Conservation (phyloP, 2,797 vertebrate genomes). For the Siniperca scherzeri region DNA sequence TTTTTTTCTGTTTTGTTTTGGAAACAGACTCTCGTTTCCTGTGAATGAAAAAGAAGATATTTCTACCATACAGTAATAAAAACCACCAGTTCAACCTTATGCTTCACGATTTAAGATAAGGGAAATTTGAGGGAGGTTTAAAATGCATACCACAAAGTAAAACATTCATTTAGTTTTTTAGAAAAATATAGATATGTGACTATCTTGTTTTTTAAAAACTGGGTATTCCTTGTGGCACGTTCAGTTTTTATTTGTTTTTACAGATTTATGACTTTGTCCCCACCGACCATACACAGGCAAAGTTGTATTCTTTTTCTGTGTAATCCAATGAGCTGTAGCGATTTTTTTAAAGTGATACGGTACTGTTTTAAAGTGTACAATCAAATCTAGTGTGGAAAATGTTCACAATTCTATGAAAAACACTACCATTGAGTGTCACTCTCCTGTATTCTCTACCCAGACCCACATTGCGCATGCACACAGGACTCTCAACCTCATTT, state of each 20-base stretch:
- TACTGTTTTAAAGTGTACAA: constrained; percentile 91
- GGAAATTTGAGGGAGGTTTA: constrained; percentile 85
- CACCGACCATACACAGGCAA: constrained; percentile 60
- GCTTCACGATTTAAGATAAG: constrained; percentile 88
- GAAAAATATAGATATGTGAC: constrained; percentile 93
- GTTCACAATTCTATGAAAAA: constrained; percentile 66
- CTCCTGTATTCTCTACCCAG: constrained; percentile 63
- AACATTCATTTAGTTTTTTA: constrained; percentile 95
- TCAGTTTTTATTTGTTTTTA: constrained; percentile 75
- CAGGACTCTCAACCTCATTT: constrained; percentile 44
- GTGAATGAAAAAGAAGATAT: constrained; percentile 70
- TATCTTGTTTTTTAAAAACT: constrained; percentile 86
- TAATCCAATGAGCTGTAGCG: constrained; percentile 74
- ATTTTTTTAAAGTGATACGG: constrained; percentile 71
- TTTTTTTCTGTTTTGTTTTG: constrained; percentile 69
- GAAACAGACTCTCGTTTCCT: constrained; percentile 82
- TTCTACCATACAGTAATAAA: constrained; percentile 83
- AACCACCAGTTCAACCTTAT: constrained; percentile 88
- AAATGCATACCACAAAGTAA: constrained; percentile 84
- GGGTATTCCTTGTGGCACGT: constrained; percentile 85
- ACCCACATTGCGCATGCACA: constrained; percentile 55
- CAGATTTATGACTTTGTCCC: constrained; percentile 79
- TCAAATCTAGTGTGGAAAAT: constrained; percentile 77
- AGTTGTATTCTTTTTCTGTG: constrained; percentile 45
- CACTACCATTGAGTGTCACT: constrained; percentile 66